Evolutionary conservation across 2,888 invertebrate species (phyloP).

Genomic region (Sphecodes monilicornis): DNA sequence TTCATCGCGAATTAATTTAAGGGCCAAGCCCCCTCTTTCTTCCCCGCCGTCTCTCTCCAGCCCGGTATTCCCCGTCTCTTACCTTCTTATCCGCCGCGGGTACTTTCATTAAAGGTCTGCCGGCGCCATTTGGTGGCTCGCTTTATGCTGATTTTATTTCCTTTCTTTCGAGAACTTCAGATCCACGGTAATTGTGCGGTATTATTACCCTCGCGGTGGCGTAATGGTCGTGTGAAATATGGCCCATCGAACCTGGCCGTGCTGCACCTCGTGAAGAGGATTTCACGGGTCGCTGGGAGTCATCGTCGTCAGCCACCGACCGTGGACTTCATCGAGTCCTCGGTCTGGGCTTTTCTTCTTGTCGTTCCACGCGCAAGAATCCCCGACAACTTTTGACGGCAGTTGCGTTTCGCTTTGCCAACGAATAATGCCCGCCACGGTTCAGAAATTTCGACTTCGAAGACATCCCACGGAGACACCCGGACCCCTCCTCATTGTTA

Average conservation of each 20-base stretch:
- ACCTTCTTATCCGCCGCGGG: slow-evolving; percentile 75
- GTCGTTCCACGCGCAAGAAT: neutral
- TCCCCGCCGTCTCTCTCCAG: neutral
- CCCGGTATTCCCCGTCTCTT: slow-evolving; percentile 49
- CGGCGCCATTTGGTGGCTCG: slow-evolving; percentile 83
- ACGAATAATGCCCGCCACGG: neutral
- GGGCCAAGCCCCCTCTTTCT: slow-evolving; percentile 70
- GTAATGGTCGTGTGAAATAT: slow-evolving; percentile 81
- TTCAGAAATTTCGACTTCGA: neutral
- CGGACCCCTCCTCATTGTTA: neutral
- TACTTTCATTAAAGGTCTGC: slow-evolving; percentile 84
- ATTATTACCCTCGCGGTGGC: slow-evolving; percentile 79
- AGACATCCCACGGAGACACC: neutral
- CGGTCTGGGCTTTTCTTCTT: slow-evolving; percentile 12
- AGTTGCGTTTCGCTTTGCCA: neutral
- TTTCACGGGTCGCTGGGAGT: slow-evolving; percentile 69
- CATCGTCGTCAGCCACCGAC: slow-evolving; percentile 37
- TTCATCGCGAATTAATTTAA: slow-evolving; percentile 85
- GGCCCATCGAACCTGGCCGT: slow-evolving; percentile 75
- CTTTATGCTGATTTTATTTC: slow-evolving; percentile 84
- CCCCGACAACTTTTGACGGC: neutral
- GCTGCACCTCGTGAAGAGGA: slow-evolving; percentile 68
- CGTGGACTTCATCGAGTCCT: neutral
- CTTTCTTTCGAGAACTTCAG: slow-evolving; percentile 83
- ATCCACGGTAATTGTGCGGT: slow-evolving; percentile 83